Conservation (phyloP, 2,113 vertebrate species). For the Ptilorrhoa leucosticta region DNA sequence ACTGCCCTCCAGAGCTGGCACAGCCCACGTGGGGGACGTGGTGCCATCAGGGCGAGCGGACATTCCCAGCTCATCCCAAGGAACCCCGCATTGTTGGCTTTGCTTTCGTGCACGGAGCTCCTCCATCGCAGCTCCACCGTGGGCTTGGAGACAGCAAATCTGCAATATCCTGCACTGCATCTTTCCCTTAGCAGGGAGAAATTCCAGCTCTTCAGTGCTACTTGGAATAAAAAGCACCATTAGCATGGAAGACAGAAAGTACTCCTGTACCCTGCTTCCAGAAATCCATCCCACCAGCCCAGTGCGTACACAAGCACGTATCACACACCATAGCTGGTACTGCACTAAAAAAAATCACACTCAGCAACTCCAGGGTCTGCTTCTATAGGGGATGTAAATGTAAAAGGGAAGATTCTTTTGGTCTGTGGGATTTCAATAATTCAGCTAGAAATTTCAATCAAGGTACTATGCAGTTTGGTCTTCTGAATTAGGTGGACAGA, state of each 20-base stretch:
- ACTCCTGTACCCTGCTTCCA: neutral
- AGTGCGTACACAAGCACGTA: neutral
- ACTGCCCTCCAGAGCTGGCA: neutral
- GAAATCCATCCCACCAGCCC: neutral
- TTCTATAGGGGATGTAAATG: neutral
- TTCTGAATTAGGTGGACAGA: neutral
- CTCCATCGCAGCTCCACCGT: accelerated
- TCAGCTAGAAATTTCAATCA: neutral
- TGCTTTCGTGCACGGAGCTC: neutral
- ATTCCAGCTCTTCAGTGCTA: neutral
- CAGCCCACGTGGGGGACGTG: accelerated
- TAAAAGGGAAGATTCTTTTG: neutral
- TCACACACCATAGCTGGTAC: neutral
- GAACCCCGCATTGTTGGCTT: accelerated
- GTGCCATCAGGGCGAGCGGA: accelerated
- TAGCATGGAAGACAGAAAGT: neutral
- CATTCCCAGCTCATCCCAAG: neutral
- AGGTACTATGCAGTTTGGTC: neutral
- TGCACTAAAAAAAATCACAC: neutral
- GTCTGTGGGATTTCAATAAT: neutral
- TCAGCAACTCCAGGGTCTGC: neutral
- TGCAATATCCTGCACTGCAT: neutral
- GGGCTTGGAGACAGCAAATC: neutral
- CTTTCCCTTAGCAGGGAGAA: neutral
- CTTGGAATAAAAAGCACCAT: neutral